phyloP scores from a whole-genome alignment of 2,888 invertebrate species.

The Liopterus haemorrhoidalis region DNA sequence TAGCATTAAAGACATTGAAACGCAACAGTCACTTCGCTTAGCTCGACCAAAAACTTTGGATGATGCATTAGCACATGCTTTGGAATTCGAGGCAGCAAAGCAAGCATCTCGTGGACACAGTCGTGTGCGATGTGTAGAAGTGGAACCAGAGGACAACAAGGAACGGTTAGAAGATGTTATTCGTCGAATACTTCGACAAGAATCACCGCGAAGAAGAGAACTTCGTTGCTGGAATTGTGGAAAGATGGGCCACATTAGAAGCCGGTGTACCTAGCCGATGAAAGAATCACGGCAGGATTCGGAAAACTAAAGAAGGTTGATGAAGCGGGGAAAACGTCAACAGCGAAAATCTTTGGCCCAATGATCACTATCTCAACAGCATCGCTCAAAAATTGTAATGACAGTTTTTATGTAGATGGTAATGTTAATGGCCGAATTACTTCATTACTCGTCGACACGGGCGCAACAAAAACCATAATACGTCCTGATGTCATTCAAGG shows the following conservation, averaged over 20 bases:
- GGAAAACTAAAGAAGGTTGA: no score
- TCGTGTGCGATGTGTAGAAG: not conserved
- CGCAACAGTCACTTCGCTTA: not conserved
- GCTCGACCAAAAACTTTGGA: constrained; percentile 2
- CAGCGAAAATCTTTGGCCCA: no score
- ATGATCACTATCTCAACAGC: no score
- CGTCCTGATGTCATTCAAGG: no score
- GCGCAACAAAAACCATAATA: no score
- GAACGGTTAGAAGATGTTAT: not conserved
- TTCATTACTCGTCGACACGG: no score
- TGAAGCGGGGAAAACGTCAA: no score
- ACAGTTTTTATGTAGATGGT: no score
- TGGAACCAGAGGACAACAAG: not conserved
- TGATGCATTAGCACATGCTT: constrained; percentile 4
- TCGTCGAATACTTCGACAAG: not conserved
- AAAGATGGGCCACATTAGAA: not conserved
- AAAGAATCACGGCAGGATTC: not conserved
- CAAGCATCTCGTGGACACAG: not conserved
- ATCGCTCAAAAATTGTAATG: no score
- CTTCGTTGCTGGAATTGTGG: not conserved
- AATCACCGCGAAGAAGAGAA: not conserved
- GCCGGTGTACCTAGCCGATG: not conserved
- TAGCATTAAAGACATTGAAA: not conserved
- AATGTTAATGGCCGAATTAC: no score
- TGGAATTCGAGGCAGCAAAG: constrained; percentile 3